phyloP scores from a whole-genome alignment of 35 echinoderm and acorn worm species.

The Eucidaris tribuloides region DNA sequence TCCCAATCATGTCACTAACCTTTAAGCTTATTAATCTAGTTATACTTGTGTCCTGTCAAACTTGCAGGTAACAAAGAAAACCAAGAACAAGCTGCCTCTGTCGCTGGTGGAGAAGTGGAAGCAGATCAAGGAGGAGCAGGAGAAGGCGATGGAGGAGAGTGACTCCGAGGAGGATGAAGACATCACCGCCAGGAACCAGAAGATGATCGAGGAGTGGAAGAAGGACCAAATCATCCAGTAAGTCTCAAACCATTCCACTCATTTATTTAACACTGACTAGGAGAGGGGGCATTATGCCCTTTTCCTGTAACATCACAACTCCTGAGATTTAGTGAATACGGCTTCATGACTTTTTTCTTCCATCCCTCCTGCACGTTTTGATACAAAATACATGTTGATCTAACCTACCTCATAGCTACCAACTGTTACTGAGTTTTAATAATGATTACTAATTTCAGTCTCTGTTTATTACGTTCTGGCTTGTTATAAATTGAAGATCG shows the following conservation, averaged over 20 bases:
- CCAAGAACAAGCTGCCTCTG: conserved; percentile 79
- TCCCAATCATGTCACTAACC: no score
- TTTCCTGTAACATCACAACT: neutral
- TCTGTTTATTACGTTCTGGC: no score
- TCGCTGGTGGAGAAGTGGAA: conserved; percentile 86
- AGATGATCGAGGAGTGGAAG: conserved; percentile 84
- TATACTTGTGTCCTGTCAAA: no score
- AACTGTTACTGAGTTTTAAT: no score
- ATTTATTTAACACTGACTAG: neutral
- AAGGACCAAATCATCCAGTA: conserved; percentile 74
- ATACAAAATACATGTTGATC: neutral
- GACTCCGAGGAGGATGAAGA: conserved; percentile 70
- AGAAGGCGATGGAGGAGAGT: conserved; percentile 72
- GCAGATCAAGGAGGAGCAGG: conserved; percentile 83
- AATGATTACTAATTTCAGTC: no score
- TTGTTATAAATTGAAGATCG: no score
- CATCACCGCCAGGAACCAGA: conserved; percentile 40
- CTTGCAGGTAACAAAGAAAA: no score
- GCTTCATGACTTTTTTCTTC: no score
- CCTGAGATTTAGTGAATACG: neutral
- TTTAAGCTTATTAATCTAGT: no score
- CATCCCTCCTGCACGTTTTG: no score
- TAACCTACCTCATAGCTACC: neutral
- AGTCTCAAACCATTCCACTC: neutral
- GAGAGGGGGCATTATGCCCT: neutral